phyloP scores from a whole-genome alignment of 2,113 vertebrate species.

The Theropithecus gelada region DNA sequence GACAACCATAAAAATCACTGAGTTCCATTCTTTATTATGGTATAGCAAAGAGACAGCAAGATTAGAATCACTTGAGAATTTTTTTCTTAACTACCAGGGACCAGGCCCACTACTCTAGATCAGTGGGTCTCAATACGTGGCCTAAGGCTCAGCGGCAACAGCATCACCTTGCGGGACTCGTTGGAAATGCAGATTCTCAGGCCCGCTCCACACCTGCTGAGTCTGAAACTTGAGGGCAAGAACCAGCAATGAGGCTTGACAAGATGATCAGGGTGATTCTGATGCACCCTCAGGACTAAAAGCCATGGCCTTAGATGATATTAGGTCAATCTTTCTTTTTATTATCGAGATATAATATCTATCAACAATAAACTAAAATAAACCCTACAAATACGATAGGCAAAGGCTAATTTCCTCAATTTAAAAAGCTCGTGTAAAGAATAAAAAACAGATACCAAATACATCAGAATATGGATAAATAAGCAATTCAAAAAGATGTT shows the following conservation, averaged over 20 bases:
- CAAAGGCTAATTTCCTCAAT: neutral
- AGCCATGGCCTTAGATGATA: neutral
- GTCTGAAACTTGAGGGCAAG: neutral
- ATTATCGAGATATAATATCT: neutral
- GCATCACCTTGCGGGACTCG: neutral
- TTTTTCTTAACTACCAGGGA: neutral
- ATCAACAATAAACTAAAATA: neutral
- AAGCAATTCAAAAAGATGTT: neutral
- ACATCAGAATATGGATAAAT: neutral
- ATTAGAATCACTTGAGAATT: neutral
- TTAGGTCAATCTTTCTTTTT: neutral
- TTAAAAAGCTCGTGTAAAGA: conserved; percentile 17
- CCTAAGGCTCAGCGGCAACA: neutral
- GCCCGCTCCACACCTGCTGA: neutral
- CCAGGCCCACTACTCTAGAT: neutral
- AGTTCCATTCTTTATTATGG: neutral
- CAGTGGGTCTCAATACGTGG: neutral
- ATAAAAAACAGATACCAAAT: neutral
- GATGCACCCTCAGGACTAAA: neutral
- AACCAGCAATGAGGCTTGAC: neutral
- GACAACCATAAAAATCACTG: neutral
- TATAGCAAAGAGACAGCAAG: neutral
- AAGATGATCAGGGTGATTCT: neutral
- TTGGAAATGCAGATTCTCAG: neutral
- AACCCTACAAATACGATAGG: neutral